Conservation (phyloP, 2,888 invertebrate species). For the Dynastes hyllus region DNA sequence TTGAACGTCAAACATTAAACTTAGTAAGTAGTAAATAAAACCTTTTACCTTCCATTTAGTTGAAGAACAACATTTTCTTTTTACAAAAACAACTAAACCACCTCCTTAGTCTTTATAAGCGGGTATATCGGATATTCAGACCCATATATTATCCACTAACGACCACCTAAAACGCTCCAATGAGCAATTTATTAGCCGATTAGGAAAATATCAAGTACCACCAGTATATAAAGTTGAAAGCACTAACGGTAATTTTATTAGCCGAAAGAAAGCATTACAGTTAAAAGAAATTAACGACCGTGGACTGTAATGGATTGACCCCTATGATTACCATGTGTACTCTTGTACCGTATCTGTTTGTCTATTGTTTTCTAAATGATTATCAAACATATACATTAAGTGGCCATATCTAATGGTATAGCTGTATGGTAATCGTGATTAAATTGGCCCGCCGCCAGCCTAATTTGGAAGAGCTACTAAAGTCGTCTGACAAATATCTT, state of each 20-base stretch:
- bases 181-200: no score
- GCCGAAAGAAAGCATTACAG: not conserved
- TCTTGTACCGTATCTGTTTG: not conserved
- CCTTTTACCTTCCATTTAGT: no score
- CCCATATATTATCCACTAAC: no score
- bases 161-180: no score
- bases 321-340: not conserved
- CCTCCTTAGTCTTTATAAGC: not conserved
- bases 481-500: no score
- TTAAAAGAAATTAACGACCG: constrained; percentile 3
- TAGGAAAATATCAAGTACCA: not conserved
- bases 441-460: not conserved
- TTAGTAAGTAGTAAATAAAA: no score
- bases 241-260: not conserved
- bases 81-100: no score
- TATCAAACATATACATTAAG: constrained; percentile 10
- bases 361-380: constrained; percentile 15
- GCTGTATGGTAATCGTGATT: not conserved
- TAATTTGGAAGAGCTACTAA: not conserved
- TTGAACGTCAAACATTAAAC: no score
- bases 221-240: constrained; percentile 6
- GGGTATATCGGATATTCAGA: not conserved
- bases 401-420: not conserved
- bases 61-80: no score
- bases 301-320: not conserved